phyloP scores from a whole-genome alignment of 2,797 vertebrate genomes.

The Corythornis leucogaster region DNA sequence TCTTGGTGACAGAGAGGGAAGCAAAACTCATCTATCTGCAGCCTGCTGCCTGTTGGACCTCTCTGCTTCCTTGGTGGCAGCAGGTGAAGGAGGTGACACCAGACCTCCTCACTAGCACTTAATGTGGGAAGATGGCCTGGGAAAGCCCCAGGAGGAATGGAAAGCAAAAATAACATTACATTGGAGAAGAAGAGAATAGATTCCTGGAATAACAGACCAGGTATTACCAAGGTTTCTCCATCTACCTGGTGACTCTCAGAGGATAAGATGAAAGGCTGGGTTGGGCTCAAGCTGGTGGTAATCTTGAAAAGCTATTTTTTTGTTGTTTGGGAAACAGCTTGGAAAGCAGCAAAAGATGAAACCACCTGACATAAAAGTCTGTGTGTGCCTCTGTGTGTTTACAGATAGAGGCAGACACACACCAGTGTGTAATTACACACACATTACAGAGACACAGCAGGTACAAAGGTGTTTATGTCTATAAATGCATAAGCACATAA shows the following conservation, averaged over 20 bases:
- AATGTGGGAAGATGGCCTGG: not conserved
- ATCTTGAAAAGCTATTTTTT: not conserved
- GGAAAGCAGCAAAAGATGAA: not conserved
- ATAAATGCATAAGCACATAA: not conserved
- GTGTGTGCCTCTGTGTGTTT: not conserved
- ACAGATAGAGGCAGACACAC: too few relatives aligned
- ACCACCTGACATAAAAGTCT: not conserved
- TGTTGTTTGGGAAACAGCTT: not conserved
- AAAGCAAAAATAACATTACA: not conserved
- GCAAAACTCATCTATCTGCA: not conserved
- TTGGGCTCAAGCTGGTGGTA: not conserved
- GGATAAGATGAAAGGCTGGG: not conserved
- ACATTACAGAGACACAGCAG: not conserved
- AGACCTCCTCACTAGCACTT: not conserved
- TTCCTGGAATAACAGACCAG: not conserved
- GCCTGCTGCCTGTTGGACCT: not conserved
- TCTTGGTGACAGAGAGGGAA: fast-evolving
- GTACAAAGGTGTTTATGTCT: not conserved
- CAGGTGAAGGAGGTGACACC: not conserved
- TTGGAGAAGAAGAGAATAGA: not conserved
- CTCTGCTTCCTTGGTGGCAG: not conserved
- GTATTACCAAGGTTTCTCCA: not conserved
- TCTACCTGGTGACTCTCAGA: not conserved
- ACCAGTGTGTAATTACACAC: not conserved
- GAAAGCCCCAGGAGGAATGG: not conserved